These are phyloP conservation scores for Pangasianodon hypophthalmus DNA, from an alignment of 2,113 vertebrate species.

Conservation along the genomic window DNA sequence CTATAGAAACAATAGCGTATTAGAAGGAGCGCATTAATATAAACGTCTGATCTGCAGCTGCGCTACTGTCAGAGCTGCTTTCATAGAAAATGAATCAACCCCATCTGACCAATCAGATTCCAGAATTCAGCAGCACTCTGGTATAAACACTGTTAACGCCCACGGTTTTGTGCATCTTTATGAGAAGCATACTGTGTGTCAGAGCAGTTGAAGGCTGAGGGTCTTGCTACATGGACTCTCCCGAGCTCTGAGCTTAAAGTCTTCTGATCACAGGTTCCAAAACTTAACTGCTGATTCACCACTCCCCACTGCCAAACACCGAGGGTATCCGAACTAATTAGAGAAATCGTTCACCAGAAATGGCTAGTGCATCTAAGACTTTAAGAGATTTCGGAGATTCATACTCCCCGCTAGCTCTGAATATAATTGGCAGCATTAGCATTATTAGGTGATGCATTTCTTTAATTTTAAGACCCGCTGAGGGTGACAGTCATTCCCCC, in stretches of 20 bases:
- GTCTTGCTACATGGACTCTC: background rate
- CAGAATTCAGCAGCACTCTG: background rate
- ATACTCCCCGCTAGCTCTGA: background rate
- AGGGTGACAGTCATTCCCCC: constrained; percentile 16
- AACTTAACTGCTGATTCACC: background rate
- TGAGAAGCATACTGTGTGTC: background rate
- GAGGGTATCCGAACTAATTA: background rate
- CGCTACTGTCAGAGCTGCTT: background rate
- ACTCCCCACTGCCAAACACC: background rate
- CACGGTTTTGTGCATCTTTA: background rate
- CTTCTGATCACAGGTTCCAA: too few relatives aligned
- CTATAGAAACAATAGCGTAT: background rate
- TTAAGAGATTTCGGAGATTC: background rate
- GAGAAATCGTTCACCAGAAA: constrained; percentile 18
- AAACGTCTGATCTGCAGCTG: background rate
- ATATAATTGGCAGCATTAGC: background rate
- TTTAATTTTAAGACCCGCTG: constrained; percentile 16
- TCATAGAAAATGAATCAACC: background rate
- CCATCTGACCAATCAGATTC: background rate
- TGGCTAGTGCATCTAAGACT: background rate
- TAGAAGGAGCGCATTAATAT: background rate
- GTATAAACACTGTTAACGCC: background rate
- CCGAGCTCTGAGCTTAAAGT: background rate
- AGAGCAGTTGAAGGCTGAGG: background rate
- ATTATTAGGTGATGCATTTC: background rate